Base-by-base conservation (phyloP, 1,140 invertebrate genomes). In the Cryptotermes secundus region DNA sequence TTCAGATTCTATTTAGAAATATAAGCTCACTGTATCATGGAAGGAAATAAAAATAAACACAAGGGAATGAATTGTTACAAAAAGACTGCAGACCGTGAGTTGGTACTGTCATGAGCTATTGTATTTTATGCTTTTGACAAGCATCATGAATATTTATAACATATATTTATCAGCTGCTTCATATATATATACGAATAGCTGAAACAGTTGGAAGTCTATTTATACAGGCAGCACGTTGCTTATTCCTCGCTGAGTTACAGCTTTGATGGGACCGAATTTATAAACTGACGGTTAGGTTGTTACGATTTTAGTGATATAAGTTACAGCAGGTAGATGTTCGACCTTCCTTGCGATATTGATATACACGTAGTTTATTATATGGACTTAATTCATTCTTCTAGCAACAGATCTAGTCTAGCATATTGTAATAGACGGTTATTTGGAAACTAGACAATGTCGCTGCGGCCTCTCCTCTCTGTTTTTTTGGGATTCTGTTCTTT, bases 131-230 rank as follows among this genome's bases (percentile, higher is more conserved):
- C 59, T 72, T 72, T 72, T 72, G 59, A 72, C 59, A 72, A 72
- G 59, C 59, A 16, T 31, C 59, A 72, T 72, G 59, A 72, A 72
- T 72, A 72, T 72, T 72, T 72, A 72, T 72, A 72, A 72, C 59
- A 72, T 72, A 16, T 72, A 31, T n/a, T 31, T 26, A 72, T 72
- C 59, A 72, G 59, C 3, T 72, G 16, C 59, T 72, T 26, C 16
- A 31, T 14, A 31, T 72, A 31, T 72, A 31, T 72, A 4, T n/a
- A 31, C 31, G 59, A 31, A n/a, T 59, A 42, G 9, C 1, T 19
- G n/a, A 72, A 72, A 72, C 59, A 72, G 59, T 72, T 72, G 59
- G 59, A 72, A 72, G 59, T 72, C 59, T 14, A 72, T 31, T 72
- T 72, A 31, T 31, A 72, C 59, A 72, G n/a, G 12, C 59, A 72